Conservation (phyloP, 1,140 invertebrate genomes). For the Pemphigus obesinymphae region DNA sequence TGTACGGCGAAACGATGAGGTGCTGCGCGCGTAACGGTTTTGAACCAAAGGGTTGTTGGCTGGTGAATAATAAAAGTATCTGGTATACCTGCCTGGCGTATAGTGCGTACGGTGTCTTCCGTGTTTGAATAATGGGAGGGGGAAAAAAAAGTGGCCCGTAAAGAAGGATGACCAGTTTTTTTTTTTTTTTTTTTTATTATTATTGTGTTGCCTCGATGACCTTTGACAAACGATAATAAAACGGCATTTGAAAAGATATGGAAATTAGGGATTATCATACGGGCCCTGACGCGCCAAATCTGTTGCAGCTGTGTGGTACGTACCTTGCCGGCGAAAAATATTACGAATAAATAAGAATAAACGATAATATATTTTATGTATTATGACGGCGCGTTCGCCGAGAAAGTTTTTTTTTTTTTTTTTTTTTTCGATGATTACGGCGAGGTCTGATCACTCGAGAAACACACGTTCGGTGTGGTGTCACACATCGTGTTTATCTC, state of each 20-base stretch:
- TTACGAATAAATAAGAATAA: constrained; percentile 13
- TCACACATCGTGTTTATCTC: neutral
- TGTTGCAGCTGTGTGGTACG: too few relatives aligned
- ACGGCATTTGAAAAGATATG: constrained; percentile 27
- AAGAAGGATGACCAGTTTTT: constrained; percentile 38
- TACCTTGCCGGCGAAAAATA: too few relatives aligned
- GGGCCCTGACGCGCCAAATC: neutral
- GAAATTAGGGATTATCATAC: constrained; percentile 33
- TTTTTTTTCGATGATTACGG: too few relatives aligned
- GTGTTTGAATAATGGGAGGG: neutral
- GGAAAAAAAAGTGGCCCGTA: neutral
- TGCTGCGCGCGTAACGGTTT: constrained; percentile 25
- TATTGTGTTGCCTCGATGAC: neutral
- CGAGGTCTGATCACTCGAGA: neutral
- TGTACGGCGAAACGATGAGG: neutral
- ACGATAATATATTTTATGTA: neutral
- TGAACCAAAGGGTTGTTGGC: neutral
- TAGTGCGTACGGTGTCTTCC: neutral
- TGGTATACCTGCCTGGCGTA: too few relatives aligned
- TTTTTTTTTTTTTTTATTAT: neutral
- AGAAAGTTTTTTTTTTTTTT: too few relatives aligned
- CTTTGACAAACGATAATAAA: constrained; percentile 34
- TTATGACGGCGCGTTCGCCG: too few relatives aligned
- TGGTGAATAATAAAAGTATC: too few relatives aligned
- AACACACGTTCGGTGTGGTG: neutral